Base-by-base conservation (phyloP, 2,113 vertebrate genomes). In the Spilogale gracilis region DNA sequence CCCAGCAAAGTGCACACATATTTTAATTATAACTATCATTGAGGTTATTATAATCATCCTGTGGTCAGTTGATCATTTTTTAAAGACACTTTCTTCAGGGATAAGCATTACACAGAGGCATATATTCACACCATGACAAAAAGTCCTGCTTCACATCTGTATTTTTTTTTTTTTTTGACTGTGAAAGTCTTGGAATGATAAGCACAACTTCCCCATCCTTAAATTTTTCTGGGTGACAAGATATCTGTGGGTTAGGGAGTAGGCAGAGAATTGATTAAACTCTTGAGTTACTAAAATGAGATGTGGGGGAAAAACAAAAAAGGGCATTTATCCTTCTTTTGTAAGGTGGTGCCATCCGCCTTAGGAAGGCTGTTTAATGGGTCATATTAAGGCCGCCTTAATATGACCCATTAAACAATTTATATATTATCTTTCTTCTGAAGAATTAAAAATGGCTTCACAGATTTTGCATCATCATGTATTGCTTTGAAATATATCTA, bases 401-500 rank as follows among this genome's bases (percentile, higher is more conserved):
- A 67, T 92, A 82, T 12, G 30, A 30, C 17, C 30, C 23, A 14
- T 60, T 60, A 65, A 84, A 27, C n/a, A n/a, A 67, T 73, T 27
- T n/a, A n/a, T 25, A 43, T 2, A 20, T 74, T 67, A 18, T 65
- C 43, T 85, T 89, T 73, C 43, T 74, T 69, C 76, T 84, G 61
- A 89, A 91, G 14, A 92, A 85, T 92, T 89, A n/a, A 63, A 76
- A 96, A 89, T 92, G 17, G 52, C 38, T 74, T 92, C 20, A 81
- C 38, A 54, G 25, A 50, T 60, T 81, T n/a, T 16, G 73, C n/a
- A 52, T 60, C 20, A 52, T n/a, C 16, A 74, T 2, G n/a, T 60
- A 65, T 45, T 74, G 16, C 27, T 76, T 85, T 81, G 58, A 71
- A 58, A 56, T 56, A 27, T 48, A 87, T 13, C 25, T 80, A 20